Evolutionary conservation across 1,140 invertebrate species (phyloP).

Genomic region (Drosophila tsacasi): DNA sequence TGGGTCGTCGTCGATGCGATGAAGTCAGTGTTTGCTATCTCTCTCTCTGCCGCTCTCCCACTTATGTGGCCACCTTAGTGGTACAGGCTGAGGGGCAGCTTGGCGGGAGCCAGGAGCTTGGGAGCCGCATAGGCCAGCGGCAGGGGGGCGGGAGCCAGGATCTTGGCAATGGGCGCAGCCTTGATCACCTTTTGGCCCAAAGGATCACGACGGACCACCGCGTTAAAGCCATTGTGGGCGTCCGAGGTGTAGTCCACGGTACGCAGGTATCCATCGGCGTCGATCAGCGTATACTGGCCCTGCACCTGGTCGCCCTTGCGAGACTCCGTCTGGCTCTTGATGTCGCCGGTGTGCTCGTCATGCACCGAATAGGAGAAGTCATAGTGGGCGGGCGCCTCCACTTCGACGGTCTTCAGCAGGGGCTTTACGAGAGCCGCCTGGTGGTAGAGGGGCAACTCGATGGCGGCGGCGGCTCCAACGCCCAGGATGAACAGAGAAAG

Average conservation of each 20-base stretch:
- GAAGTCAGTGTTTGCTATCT: constrained; percentile 73
- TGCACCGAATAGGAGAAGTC: constrained; percentile 86
- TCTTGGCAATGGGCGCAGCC: constrained; percentile 74
- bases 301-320: constrained; percentile 87
- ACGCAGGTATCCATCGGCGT: constrained; percentile 87
- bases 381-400: constrained; percentile 86
- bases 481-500: constrained; percentile 71
- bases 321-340: constrained; percentile 87
- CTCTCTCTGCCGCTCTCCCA: constrained; percentile 48
- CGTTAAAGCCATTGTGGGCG: constrained; percentile 86
- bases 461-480: constrained; percentile 73
- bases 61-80: constrained; percentile 32
- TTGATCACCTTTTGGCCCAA: constrained; percentile 85
- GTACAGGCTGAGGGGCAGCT: constrained; percentile 62
- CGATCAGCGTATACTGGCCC: constrained; percentile 87
- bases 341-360: constrained; percentile 87
- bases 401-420: constrained; percentile 86
- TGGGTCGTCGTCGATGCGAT: constrained; percentile 69
- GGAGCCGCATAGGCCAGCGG: constrained; percentile 67
- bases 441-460: constrained; percentile 73
- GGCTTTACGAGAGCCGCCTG: constrained; percentile 72
- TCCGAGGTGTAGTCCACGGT: constrained; percentile 89
- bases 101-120: constrained; percentile 62
- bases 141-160: constrained; percentile 42
- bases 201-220: constrained; percentile 85